phyloP scores from a whole-genome alignment of 2,888 invertebrate genomes.

The Protonemura montana region DNA sequence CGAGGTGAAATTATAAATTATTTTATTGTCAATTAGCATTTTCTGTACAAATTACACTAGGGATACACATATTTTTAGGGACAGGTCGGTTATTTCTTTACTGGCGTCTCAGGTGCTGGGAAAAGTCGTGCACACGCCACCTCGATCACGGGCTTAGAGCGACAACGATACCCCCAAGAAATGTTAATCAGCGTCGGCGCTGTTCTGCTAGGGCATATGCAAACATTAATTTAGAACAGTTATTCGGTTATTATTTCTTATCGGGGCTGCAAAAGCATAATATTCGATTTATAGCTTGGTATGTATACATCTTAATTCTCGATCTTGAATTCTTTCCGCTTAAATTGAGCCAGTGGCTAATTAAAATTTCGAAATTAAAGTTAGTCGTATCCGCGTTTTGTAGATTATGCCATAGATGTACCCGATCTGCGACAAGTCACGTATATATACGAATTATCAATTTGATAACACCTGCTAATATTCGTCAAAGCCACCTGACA shows the following conservation, averaged over 20 bases:
- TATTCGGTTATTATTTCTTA: neutral
- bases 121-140: neutral
- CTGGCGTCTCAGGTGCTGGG: neutral
- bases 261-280: neutral
- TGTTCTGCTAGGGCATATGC: neutral
- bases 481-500: neutral
- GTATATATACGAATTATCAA: neutral
- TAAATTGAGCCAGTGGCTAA: slow-evolving; percentile 12
- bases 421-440: neutral
- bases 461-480: neutral
- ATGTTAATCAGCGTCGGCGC: neutral
- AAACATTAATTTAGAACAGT: neutral
- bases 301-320: neutral
- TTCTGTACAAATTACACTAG: neutral
- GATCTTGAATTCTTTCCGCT: neutral
- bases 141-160: neutral
- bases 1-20: neutral
- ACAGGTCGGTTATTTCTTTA: neutral
- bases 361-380: neutral
- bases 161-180: neutral
- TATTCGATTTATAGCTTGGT: neutral
- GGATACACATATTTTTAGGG: neutral
- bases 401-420: neutral
- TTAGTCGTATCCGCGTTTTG: neutral
- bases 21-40: slow-evolving; percentile 12